A percentile compares a stretch with the other conserved stretches of the same genome.
Conservation (phyloP, 1,140 invertebrate genomes). For the Phymorhynchus buccinoides region DNA sequence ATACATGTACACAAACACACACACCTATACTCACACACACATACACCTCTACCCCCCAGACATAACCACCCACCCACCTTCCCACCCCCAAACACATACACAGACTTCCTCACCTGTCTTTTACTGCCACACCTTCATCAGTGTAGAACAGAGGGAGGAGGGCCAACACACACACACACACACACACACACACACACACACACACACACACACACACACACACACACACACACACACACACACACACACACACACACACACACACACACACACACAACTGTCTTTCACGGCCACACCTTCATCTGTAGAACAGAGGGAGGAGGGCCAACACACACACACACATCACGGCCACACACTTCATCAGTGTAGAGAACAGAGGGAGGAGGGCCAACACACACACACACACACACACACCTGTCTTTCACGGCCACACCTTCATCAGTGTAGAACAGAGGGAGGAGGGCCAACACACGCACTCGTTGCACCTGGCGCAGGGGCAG, state of each 20-base stretch:
- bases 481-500: slow-evolving; percentile 48
- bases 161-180: slow-evolving; percentile 22
- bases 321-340: slow-evolving; percentile 50
- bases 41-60: too few species aligned
- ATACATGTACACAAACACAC: not conserved
- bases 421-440: slow-evolving; percentile 47
- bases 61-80: too few species aligned
- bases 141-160: slow-evolving; percentile 63
- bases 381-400: slow-evolving; percentile 50
- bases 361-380: slow-evolving; percentile 61
- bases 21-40: not conserved
- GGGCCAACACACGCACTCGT: slow-evolving; percentile 50
- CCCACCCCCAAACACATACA: too few species aligned
- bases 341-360: slow-evolving; percentile 46
- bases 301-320: slow-evolving; percentile 61
- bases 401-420: slow-evolving; percentile 52
- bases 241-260: not conserved
- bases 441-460: slow-evolving; percentile 62
- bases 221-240: not conserved
- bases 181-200: not conserved
- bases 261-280: slow-evolving; percentile 46
- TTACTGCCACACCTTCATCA: slow-evolving; percentile 47
- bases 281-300: slow-evolving; percentile 50
- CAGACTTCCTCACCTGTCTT: slow-evolving; percentile 52
- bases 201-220: slow-evolving; percentile 18